Conservation (phyloP, 2,888 invertebrate species). For the Ametastegia equiseti region DNA sequence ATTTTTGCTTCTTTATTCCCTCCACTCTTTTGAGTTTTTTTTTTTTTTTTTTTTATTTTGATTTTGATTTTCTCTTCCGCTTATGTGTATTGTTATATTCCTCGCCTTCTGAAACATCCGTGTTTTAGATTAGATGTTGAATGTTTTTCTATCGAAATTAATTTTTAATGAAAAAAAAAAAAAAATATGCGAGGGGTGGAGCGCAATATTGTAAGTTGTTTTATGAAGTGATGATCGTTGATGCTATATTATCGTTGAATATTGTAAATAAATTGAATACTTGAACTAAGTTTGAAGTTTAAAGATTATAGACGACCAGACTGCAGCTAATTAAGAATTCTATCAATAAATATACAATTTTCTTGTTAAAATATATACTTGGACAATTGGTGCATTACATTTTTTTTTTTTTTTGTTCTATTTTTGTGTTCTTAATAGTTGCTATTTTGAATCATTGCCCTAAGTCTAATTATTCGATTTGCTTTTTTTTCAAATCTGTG, state of each 20-base stretch:
- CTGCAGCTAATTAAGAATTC: conserved; percentile 42
- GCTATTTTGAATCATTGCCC: neutral
- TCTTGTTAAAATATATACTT: conserved; percentile 29
- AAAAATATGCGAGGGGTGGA: neutral
- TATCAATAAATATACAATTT: conserved; percentile 16
- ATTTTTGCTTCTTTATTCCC: neutral
- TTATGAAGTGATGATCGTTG: neutral
- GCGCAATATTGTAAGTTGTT: conserved; percentile 25
- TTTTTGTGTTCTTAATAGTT: neutral
- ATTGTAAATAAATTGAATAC: conserved; percentile 44
- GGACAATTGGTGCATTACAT: conserved; percentile 38
- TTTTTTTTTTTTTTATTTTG: too few species aligned
- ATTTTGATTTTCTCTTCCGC: too few species aligned
- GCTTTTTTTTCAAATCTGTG: conserved; percentile 21
- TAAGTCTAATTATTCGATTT: conserved; percentile 32
- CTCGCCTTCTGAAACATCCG: conserved; percentile 1
- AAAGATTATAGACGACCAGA: conserved; percentile 37
- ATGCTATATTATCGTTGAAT: conserved; percentile 35
- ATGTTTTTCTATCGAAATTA: neutral
- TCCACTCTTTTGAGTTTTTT: neutral
- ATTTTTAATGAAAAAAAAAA: neutral
- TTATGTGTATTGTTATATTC: neutral
- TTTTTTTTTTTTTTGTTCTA: too few species aligned
- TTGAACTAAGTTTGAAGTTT: conserved; percentile 26
- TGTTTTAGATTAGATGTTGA: neutral